phyloP scores from a whole-genome alignment of 1,140 invertebrate species.

The Monomorium pharaonis region DNA sequence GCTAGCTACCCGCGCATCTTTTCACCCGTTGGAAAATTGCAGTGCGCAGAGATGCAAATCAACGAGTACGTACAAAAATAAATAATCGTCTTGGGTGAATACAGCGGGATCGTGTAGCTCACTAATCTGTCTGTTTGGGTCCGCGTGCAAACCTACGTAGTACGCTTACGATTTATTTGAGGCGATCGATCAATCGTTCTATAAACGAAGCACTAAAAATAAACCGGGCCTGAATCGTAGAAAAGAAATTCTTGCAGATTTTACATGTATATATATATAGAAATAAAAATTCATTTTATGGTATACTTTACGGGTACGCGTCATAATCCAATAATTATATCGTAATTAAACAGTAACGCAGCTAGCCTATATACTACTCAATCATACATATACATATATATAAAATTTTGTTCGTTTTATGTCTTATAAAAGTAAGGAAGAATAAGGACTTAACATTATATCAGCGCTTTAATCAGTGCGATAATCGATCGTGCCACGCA shows the following conservation, averaged over 20 bases:
- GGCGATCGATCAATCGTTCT: slow-evolving; percentile 3
- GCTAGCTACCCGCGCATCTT: slow-evolving; percentile 16
- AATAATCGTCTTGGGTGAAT: slow-evolving; percentile 61
- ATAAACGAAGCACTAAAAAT: background rate
- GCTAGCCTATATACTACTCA: background rate
- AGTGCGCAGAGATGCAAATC: slow-evolving; percentile 51
- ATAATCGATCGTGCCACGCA: slow-evolving; percentile 9
- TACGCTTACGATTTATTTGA: background rate
- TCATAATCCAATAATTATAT: background rate
- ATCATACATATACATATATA: background rate
- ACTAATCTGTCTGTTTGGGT: slow-evolving; percentile 13
- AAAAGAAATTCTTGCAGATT: background rate
- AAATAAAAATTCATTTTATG: background rate
- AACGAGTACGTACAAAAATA: slow-evolving; percentile 70
- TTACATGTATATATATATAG: slow-evolving; percentile 1
- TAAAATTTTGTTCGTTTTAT: background rate
- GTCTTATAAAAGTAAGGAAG: background rate
- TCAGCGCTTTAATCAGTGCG: background rate
- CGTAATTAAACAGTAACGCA: background rate
- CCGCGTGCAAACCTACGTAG: background rate
- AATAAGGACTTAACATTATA: background rate
- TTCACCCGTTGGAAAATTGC: slow-evolving; percentile 28
- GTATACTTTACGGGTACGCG: background rate
- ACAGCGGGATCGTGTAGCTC: slow-evolving; percentile 40
- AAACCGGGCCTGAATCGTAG: background rate